These are phyloP conservation scores for Trypoxylon attenuatum DNA, from an alignment of 2,888 invertebrate species.

Conservation along the genomic window DNA sequence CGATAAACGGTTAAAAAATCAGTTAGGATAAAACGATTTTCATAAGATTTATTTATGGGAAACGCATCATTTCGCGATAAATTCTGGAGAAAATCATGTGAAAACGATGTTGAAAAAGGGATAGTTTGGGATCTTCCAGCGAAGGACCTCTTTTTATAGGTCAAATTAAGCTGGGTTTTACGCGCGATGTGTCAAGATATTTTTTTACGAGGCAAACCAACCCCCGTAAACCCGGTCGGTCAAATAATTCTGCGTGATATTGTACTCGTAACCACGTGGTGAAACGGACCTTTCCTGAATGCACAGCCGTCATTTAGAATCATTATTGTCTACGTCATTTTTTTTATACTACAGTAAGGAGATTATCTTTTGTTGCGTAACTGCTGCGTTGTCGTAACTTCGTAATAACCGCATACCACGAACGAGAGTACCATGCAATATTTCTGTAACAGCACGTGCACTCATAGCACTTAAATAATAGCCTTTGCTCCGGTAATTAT, in stretches of 20 bases:
- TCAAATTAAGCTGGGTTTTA: conserved; percentile 57
- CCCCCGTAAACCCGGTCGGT: conserved; percentile 52
- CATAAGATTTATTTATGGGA: too few species aligned
- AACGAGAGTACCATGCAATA: too few species aligned
- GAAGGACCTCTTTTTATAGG: conserved; percentile 55
- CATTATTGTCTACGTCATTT: conserved; percentile 26
- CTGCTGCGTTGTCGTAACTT: background rate
- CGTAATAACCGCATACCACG: conserved; percentile 2
- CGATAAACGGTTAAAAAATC: too few species aligned
- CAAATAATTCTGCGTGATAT: conserved; percentile 54
- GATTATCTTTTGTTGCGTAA: background rate
- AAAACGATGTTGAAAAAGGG: too few species aligned
- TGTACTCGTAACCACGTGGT: conserved; percentile 32
- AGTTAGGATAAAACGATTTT: too few species aligned
- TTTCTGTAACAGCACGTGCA: too few species aligned
- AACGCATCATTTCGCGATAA: too few species aligned
- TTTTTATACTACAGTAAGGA: conserved; percentile 2
- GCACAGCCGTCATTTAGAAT: conserved; percentile 10
- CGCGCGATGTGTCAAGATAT: conserved; percentile 55
- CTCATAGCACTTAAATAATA: too few species aligned
- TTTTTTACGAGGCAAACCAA: conserved; percentile 54
- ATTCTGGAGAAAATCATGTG: too few species aligned
- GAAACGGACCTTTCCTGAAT: conserved; percentile 11
- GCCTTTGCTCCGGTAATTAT: too few species aligned
- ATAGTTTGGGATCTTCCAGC: conserved; percentile 17